phyloP scores from a whole-genome alignment of 1,140 invertebrate genomes.

The Stegodyphus mimosarum region DNA sequence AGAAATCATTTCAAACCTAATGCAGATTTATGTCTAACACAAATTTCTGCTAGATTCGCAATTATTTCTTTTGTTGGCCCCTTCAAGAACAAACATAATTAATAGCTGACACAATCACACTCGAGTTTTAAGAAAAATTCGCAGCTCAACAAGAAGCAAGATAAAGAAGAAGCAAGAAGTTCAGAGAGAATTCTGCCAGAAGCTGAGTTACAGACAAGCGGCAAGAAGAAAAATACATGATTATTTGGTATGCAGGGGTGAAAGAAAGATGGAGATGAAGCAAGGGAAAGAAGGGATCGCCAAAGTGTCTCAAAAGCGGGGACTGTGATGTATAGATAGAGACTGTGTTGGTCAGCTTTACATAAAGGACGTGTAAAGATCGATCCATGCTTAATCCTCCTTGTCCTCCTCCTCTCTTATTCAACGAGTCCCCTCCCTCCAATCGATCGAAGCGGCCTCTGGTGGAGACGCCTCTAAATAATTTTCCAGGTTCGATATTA shows the following conservation, averaged over 20 bases:
- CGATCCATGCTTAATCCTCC: slow-evolving; percentile 56
- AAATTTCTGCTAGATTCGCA: too few relatives aligned
- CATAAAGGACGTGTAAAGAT: slow-evolving; percentile 61
- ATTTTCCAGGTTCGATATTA: too few relatives aligned
- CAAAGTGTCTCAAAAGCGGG: slow-evolving; percentile 5
- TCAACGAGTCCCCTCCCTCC: slow-evolving; percentile 39
- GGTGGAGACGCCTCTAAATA: slow-evolving; percentile 39
- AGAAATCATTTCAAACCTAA: too few relatives aligned
- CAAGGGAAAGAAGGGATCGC: slow-evolving; percentile 16
- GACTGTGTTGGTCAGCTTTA: slow-evolving; percentile 61
- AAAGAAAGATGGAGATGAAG: slow-evolving; percentile 1
- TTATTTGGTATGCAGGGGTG: slow-evolving; percentile 44
- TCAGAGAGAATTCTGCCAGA: too few relatives aligned
- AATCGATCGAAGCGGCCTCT: slow-evolving; percentile 42
- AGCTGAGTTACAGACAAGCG: too few relatives aligned
- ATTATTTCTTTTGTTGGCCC: too few relatives aligned
- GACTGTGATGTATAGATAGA: slow-evolving; percentile 58
- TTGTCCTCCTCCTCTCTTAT: slow-evolving; percentile 35
- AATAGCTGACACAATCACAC: too few relatives aligned
- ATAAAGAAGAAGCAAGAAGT: too few relatives aligned
- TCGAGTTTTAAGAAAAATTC: too few relatives aligned
- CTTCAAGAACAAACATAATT: too few relatives aligned
- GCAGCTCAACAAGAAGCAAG: too few relatives aligned
- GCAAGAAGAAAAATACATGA: background rate
- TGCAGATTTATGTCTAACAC: too few relatives aligned